Conservation (phyloP, 2,888 invertebrate genomes). For the Yponomeuta plumbellus region DNA sequence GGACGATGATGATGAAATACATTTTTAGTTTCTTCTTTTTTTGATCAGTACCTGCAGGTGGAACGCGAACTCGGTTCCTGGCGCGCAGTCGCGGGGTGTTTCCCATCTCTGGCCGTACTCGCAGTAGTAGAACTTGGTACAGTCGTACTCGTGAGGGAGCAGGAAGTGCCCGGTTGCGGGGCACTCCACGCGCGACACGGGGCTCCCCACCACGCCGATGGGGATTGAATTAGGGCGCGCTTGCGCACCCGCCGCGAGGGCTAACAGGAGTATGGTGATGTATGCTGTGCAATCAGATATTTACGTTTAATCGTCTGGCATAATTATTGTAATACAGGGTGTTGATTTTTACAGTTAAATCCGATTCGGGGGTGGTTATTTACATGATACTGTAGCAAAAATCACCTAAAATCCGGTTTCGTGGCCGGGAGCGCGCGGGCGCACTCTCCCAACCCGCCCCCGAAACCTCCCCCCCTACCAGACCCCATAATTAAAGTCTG, state of each 20-base stretch:
- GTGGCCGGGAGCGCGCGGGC: no score
- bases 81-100: constrained; percentile 35
- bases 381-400: no score
- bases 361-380: no score
- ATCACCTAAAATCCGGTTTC: no score
- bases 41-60: constrained; percentile 35
- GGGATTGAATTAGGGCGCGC: neutral
- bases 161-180: constrained; percentile 67
- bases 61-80: constrained; percentile 48
- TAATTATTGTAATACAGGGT: no score
- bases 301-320: no score
- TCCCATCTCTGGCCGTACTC: constrained; percentile 43
- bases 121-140: constrained; percentile 37
- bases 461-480: no score
- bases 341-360: no score
- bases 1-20: no score
- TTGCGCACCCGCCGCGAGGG: neutral
- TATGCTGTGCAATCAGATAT: neutral
- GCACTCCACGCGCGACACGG: neutral
- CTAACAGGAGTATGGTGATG: neutral
- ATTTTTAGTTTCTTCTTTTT: no score
- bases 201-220: neutral
- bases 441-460: no score
- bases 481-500: no score
- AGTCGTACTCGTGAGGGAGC: constrained; percentile 13